Conservation (phyloP, 2,113 vertebrate genomes). For the Semnornis frantzii region DNA sequence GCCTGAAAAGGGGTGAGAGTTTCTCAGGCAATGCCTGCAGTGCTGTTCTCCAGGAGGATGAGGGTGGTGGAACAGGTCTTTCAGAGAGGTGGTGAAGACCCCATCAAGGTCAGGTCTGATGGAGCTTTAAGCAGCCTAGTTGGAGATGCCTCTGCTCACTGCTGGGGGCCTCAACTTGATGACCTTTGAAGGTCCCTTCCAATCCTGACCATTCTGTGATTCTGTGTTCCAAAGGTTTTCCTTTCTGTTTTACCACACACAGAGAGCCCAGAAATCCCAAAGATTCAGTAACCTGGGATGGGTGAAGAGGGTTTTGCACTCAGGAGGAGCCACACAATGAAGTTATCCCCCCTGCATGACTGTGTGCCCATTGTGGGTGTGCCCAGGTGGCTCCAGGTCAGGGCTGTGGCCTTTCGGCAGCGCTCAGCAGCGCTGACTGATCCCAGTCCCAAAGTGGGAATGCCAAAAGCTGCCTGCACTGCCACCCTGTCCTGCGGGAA, state of each 20-base stretch:
- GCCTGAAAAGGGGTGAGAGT: background rate
- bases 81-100: no score
- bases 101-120: no score
- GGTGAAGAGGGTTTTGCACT: background rate
- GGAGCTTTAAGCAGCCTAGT: no score
- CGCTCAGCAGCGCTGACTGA: background rate
- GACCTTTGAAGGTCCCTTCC: no score
- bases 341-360: accelerated
- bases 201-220: no score
- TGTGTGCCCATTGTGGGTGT: background rate
- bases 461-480: background rate
- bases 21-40: background rate
- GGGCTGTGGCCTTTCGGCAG: background rate
- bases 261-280: background rate
- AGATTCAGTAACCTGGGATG: background rate
- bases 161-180: no score
- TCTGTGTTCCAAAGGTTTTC: background rate
- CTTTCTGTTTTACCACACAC: background rate
- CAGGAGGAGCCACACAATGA: background rate
- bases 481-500: background rate
- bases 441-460: background rate
- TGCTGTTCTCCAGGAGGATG: background rate
- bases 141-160: no score
- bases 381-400: background rate
- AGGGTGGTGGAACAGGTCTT: no score